These are phyloP conservation scores for Xylota segnis DNA, from an alignment of 2,888 invertebrate genomes.

Conservation along the genomic window DNA sequence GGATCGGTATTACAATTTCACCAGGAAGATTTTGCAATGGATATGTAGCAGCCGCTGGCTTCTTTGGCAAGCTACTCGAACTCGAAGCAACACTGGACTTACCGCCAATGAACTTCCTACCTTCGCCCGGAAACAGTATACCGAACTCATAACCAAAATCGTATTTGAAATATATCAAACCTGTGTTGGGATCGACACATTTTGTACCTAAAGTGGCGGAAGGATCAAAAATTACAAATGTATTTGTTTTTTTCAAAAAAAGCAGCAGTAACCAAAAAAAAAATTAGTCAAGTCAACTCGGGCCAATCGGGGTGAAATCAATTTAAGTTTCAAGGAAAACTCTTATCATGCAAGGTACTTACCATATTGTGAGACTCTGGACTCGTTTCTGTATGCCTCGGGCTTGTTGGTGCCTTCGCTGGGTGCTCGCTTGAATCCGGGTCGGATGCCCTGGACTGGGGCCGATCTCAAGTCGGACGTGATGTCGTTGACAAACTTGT, in stretches of 20 bases:
- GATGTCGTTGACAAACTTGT: constrained; percentile 88
- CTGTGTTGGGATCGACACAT: constrained; percentile 91
- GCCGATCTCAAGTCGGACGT: constrained; percentile 86
- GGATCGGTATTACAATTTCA: constrained; percentile 88
- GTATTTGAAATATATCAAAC: constrained; percentile 92
- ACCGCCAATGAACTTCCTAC: constrained; percentile 85
- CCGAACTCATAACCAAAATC: constrained; percentile 93
- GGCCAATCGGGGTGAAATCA: constrained; percentile 46
- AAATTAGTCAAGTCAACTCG: constrained; percentile 34
- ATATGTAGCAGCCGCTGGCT: constrained; percentile 76
- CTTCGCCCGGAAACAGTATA: constrained; percentile 89
- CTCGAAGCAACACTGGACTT: constrained; percentile 80
- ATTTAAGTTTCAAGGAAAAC: constrained; percentile 3
- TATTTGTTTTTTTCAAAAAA: constrained; percentile 8
- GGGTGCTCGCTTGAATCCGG: constrained; percentile 83
- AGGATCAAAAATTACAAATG: constrained; percentile 35
- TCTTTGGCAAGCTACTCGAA: constrained; percentile 67
- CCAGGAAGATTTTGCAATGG: constrained; percentile 85
- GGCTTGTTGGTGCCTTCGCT: constrained; percentile 85
- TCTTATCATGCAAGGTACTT: constrained; percentile 82
- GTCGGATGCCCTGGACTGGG: constrained; percentile 83
- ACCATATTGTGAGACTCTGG: constrained; percentile 90
- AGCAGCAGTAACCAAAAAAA: neutral
- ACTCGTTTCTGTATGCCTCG: constrained; percentile 90
- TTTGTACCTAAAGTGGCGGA: constrained; percentile 87